Percentiles rank a stretch among this genome's conserved stretches.
Conservation (phyloP, 2,797 vertebrate genomes). For the Tangara arthus region DNA sequence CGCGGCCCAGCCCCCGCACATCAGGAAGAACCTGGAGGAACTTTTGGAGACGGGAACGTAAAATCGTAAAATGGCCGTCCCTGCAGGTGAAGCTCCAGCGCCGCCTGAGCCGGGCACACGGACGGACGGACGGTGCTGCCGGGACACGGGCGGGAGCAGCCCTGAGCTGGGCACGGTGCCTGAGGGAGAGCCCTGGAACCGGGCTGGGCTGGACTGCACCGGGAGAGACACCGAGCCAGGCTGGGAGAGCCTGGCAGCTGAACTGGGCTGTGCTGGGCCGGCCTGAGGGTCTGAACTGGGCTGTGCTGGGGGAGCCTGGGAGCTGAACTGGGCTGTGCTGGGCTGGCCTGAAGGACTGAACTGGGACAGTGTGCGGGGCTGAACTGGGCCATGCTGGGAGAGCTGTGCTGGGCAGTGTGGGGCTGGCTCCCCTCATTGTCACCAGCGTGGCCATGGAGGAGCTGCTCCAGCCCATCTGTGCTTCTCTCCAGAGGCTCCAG, state of each 20-base stretch:
- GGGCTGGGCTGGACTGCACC: background rate
- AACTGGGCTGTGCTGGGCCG: background rate
- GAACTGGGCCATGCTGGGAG: background rate
- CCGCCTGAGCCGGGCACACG: background rate
- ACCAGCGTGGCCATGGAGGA: background rate
- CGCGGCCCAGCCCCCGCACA: conserved; percentile 79
- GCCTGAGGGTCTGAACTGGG: background rate
- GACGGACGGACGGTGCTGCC: background rate
- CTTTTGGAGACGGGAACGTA: conserved; percentile 72
- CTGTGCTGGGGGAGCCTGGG: background rate
- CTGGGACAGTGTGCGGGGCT: background rate
- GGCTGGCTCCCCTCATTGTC: background rate
- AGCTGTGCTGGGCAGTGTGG: background rate
- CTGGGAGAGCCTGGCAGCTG: background rate
- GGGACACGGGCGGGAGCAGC: background rate
- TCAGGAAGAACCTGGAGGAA: conserved; percentile 83
- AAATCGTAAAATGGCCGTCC: background rate
- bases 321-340: too few species aligned
- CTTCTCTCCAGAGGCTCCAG: background rate
- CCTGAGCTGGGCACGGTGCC: background rate
- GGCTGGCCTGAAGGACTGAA: accelerated
- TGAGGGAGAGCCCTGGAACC: background rate
- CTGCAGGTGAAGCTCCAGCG: background rate
- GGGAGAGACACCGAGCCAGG: background rate
- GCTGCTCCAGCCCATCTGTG: background rate